Evolutionary conservation across 2,113 vertebrate genomes (phyloP).

Genomic region (Poeciliopsis turrubarensis): DNA sequence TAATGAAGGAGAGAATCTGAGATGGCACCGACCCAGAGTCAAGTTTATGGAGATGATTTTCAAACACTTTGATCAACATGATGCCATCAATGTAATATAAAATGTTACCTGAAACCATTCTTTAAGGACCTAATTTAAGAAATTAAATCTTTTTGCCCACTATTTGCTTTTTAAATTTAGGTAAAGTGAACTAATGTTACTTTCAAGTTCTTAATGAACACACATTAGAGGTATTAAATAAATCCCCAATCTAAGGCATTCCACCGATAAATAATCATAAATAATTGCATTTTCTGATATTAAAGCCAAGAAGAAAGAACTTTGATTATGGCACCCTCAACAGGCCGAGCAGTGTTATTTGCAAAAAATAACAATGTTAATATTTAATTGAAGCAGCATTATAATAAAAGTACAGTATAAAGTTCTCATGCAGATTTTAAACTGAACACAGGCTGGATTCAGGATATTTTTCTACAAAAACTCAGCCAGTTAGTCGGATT

Average conservation of each 20-base stretch:
- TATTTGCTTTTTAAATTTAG: not conserved
- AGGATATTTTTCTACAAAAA: not conserved
- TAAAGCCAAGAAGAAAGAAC: not conserved
- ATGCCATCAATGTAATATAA: no score
- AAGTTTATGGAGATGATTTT: constrained; percentile 17
- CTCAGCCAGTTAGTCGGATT: no score
- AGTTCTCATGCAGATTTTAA: not conserved
- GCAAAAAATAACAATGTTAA: not conserved
- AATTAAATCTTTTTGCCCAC: not conserved
- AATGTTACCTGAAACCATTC: not conserved
- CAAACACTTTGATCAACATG: not conserved
- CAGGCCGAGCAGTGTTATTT: constrained; percentile 13
- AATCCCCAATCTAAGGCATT: not conserved
- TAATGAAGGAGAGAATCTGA: constrained; percentile 69
- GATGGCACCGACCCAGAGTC: constrained; percentile 17
- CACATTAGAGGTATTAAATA: not conserved
- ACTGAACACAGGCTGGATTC: not conserved
- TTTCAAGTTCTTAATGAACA: not conserved
- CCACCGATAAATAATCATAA: not conserved
- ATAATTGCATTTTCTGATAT: not conserved
- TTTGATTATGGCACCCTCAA: constrained; percentile 39
- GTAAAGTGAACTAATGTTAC: no score
- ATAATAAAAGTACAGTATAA: not conserved
- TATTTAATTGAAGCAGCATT: not conserved
- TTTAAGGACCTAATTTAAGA: no score